Conservation (phyloP, 2,888 invertebrate species). For the Odontocolon sp. region DNA sequence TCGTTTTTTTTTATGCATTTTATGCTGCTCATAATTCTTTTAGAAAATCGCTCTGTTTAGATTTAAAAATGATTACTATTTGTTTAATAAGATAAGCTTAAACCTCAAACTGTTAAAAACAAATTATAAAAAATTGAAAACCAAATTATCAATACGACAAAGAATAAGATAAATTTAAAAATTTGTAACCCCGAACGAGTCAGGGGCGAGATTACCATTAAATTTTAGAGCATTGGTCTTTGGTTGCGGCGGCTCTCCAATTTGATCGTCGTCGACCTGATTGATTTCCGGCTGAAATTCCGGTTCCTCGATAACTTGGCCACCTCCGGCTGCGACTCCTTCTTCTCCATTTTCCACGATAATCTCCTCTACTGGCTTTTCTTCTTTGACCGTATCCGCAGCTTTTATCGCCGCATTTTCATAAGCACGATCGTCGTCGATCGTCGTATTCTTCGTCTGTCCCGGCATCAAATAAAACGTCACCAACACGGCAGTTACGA, state of each 20-base stretch:
- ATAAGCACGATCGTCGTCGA: conserved; percentile 76
- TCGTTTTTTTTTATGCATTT: too few species aligned
- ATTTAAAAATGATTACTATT: too few species aligned
- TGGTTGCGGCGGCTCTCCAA: conserved; percentile 77
- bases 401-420: conserved; percentile 68
- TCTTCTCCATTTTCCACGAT: conserved; percentile 72
- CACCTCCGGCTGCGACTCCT: conserved; percentile 59
- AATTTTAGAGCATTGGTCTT: conserved; percentile 74
- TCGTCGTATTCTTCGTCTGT: conserved; percentile 74
- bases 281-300: conserved; percentile 78
- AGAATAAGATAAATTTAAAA: too few species aligned
- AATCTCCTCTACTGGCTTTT: conserved; percentile 74
- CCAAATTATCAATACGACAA: too few species aligned
- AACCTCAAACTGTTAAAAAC: too few species aligned
- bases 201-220: conserved; percentile 65
- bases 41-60: too few species aligned
- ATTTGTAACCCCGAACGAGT: not conserved
- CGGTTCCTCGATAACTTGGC: conserved; percentile 81
- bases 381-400: conserved; percentile 69
- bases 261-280: conserved; percentile 77
- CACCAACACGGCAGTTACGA: conserved; percentile 83
- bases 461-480: conserved; percentile 84
- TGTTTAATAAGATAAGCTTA: too few species aligned
- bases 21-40: too few species aligned
- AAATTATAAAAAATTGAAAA: too few species aligned